Evolutionary conservation across 2,888 invertebrate genomes (phyloP).

Genomic region (Harpalus rufipes): DNA sequence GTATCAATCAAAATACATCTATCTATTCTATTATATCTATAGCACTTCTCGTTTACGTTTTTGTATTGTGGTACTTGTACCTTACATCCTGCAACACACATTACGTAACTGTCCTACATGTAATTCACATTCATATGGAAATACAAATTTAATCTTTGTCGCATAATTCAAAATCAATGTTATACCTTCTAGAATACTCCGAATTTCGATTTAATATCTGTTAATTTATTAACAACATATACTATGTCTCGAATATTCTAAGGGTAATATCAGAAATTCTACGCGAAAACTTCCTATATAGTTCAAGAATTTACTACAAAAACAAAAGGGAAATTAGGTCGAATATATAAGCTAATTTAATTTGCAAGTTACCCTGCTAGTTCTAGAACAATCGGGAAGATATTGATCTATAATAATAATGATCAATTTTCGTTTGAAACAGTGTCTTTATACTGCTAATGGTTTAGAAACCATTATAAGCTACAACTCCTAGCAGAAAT

Average conservation of each 20-base stretch:
- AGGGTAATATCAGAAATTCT: not conserved
- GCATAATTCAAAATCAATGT: too few relatives aligned
- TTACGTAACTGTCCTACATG: not conserved
- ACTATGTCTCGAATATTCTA: not conserved
- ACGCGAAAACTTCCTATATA: not conserved
- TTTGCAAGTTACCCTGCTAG: not conserved
- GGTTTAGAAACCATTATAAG: not conserved
- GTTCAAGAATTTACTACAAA: not conserved
- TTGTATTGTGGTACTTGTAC: too few relatives aligned
- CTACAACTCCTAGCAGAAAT: not conserved
- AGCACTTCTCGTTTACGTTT: too few relatives aligned
- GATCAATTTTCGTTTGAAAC: too few relatives aligned
- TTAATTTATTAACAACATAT: not conserved
- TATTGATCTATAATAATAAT: not conserved
- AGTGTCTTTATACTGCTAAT: too few relatives aligned
- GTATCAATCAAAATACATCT: too few relatives aligned
- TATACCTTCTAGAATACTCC: not conserved
- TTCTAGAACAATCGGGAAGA: not conserved
- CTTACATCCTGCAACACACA: not conserved
- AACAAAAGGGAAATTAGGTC: not conserved
- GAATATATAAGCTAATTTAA: constrained; percentile 1
- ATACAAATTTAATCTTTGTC: too few relatives aligned
- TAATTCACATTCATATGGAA: not conserved
- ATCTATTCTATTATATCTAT: too few relatives aligned
- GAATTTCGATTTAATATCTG: not conserved